Conservation (phyloP, 1,140 invertebrate genomes). For the Steinernema feltiae region DNA sequence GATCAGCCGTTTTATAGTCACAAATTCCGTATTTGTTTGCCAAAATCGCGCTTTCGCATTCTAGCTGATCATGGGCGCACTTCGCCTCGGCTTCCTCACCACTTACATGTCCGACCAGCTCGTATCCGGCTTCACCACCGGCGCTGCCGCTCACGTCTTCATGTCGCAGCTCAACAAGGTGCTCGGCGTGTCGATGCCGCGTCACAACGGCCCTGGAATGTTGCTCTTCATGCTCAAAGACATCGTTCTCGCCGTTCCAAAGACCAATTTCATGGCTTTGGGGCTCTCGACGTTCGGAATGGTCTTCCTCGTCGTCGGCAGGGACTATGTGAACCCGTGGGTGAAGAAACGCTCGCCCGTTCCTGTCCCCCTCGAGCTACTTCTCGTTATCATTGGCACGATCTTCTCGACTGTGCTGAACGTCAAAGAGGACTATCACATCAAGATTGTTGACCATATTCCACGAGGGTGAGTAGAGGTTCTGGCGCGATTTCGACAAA, state of each 20-base stretch:
- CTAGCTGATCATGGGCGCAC: conserved; percentile 49
- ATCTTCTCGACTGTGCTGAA: conserved; percentile 59
- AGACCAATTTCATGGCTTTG: conserved; percentile 59
- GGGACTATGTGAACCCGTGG: conserved; percentile 60
- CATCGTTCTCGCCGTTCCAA: conserved; percentile 41
- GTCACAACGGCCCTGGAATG: conserved; percentile 49
- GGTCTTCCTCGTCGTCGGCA: conserved; percentile 57
- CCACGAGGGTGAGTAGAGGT: conserved; percentile 61
- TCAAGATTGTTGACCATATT: conserved; percentile 61
- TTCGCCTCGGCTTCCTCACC: conserved; percentile 54
- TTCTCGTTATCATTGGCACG: conserved; percentile 60
- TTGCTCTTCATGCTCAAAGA: conserved; percentile 37
- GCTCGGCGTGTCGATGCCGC: conserved; percentile 49
- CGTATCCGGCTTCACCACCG: conserved; percentile 56
- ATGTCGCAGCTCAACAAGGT: conserved; percentile 53
- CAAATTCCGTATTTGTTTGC: conserved; percentile 23
- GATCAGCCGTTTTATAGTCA: neutral
- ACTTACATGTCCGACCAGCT: conserved; percentile 55
- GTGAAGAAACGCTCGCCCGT: conserved; percentile 60
- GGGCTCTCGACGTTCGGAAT: conserved; percentile 59
- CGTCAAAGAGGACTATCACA: conserved; percentile 58
- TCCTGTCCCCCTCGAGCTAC: conserved; percentile 61
- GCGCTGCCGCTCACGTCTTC: conserved; percentile 53
- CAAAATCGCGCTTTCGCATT: too few relatives aligned
- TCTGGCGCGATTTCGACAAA: too few relatives aligned